Percentiles rank a stretch among this genome's conserved stretches.
These are phyloP conservation scores for Orthonevra nobilis DNA, from an alignment of 2,888 invertebrate species.

Conservation along the genomic window DNA sequence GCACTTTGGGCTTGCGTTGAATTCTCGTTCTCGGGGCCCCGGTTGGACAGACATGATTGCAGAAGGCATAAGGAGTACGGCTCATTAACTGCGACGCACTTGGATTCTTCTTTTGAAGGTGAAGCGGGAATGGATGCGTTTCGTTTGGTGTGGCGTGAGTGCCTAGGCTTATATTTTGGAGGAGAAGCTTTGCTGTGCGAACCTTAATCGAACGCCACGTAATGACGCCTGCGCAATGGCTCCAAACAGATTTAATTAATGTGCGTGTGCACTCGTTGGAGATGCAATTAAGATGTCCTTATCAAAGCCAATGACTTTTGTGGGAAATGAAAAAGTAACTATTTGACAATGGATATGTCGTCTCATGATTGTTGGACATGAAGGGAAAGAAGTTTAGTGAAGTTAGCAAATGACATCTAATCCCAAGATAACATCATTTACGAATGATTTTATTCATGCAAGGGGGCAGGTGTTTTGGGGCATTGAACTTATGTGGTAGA, in stretches of 20 bases:
- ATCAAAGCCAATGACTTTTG: background rate
- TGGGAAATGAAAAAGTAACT: slow-evolving; percentile 14
- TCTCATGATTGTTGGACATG: too few relatives aligned
- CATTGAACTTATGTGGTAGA: too few relatives aligned
- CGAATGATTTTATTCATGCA: too few relatives aligned
- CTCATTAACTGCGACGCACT: too few relatives aligned
- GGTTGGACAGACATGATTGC: too few relatives aligned
- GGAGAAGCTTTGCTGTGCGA: slow-evolving; percentile 43
- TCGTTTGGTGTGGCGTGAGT: slow-evolving; percentile 53
- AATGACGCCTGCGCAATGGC: slow-evolving; percentile 62
- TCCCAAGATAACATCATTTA: too few relatives aligned
- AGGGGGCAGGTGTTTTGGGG: too few relatives aligned
- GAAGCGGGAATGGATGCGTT: background rate
- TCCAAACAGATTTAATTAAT: slow-evolving; percentile 62
- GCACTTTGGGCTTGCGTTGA: slow-evolving; percentile 13
- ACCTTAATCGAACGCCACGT: slow-evolving; percentile 64
- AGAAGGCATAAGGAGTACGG: background rate
- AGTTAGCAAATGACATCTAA: too few relatives aligned
- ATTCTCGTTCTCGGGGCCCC: background rate
- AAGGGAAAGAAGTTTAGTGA: too few relatives aligned
- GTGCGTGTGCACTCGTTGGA: slow-evolving; percentile 28
- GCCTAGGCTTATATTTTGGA: slow-evolving; percentile 46
- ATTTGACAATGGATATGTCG: too few relatives aligned
- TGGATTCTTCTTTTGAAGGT: too few relatives aligned
- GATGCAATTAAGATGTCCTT: slow-evolving; percentile 21